These are phyloP conservation scores for Aphelenchoides besseyi DNA, from an alignment of 1,140 invertebrate species.

Conservation along the genomic window DNA sequence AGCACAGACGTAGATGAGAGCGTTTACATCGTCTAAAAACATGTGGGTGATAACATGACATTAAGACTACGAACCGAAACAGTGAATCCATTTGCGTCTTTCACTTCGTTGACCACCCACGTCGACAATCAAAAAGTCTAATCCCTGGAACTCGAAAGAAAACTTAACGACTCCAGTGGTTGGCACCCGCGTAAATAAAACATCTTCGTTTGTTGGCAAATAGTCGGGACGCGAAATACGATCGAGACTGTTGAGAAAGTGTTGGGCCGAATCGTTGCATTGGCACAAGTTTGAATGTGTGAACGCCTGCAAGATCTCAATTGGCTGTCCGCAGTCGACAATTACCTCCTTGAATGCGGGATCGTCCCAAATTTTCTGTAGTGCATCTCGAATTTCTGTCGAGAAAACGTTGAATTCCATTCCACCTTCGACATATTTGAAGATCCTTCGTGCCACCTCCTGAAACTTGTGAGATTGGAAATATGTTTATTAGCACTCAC, in stretches of 20 bases:
- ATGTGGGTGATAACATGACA: too few species aligned
- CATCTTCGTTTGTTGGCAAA: constrained; percentile 85
- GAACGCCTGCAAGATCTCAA: constrained; percentile 22
- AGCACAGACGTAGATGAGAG: constrained; percentile 64
- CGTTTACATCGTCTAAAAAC: constrained; percentile 52
- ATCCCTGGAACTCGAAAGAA: constrained; percentile 70
- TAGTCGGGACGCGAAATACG: constrained; percentile 73
- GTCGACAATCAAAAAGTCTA: constrained; percentile 63
- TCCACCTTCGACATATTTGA: constrained; percentile 34
- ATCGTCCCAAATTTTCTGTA: constrained; percentile 49
- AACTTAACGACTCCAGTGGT: constrained; percentile 89
- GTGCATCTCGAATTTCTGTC: constrained; percentile 24
- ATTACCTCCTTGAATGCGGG: too few species aligned
- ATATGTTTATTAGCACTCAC: constrained; percentile 18
- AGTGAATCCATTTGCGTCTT: constrained; percentile 67
- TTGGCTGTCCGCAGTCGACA: too few species aligned
- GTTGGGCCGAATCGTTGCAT: constrained; percentile 26
- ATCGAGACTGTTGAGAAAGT: constrained; percentile 77
- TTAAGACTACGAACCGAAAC: not conserved
- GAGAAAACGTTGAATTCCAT: constrained; percentile 29
- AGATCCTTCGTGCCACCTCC: constrained; percentile 23
- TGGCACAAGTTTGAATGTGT: constrained; percentile 24
- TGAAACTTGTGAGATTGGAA: too few species aligned
- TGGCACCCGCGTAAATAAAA: constrained; percentile 88
- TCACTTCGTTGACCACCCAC: constrained; percentile 68